Evolutionary conservation across 2,888 invertebrate genomes (phyloP), one percentile per base, ranked within the genome.

Genomic region (Drymonia ruficornis): DNA sequence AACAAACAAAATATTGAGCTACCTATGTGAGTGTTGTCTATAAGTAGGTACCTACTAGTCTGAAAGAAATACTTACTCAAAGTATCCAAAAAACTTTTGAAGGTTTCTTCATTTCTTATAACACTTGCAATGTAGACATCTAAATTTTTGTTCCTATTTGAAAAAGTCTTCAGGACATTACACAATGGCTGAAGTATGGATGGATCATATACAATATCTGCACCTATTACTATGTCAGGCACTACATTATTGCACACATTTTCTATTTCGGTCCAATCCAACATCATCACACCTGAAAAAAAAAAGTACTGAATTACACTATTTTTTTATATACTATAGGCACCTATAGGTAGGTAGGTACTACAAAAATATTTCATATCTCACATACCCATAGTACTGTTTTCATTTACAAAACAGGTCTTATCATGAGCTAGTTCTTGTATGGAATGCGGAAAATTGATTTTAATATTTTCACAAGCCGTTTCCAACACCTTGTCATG

Each of bases 71-170:
- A 60, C 83, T 80, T 77, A 95, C 96, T 91, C 67, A 95, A 80
- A 61, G 82, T 72, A 15, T 84, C 64, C 44, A 95, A 76, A 84
- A 96, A 96, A 23, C 78, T 70, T 4, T 86, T 69, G 61, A 95
- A 86, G 1, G 96, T 96, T 1, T 93, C 86, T 70, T 91, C 83
- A 86, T 96, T 96, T 65, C 96, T 89, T 61, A 96, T 80, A 46
- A 88, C 76, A 71, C 86, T 86, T 36, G 86, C 84, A 63, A 91
- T 86, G 57, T 79, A 89, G 28, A 88, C 76, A 61, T 81, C 74
- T 40, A 89, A 56, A 42, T 76, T 8, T 16, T 65, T 72, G 72
- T 91, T 91, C 65, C 68, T 84, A 0, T 65, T 53, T 43, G 77
- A 80, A 45, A 89, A 84, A 19, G 48, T 59, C 53, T 79, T 53